phyloP scores from a whole-genome alignment of 2,113 vertebrate species.

The Percina caprodes region DNA sequence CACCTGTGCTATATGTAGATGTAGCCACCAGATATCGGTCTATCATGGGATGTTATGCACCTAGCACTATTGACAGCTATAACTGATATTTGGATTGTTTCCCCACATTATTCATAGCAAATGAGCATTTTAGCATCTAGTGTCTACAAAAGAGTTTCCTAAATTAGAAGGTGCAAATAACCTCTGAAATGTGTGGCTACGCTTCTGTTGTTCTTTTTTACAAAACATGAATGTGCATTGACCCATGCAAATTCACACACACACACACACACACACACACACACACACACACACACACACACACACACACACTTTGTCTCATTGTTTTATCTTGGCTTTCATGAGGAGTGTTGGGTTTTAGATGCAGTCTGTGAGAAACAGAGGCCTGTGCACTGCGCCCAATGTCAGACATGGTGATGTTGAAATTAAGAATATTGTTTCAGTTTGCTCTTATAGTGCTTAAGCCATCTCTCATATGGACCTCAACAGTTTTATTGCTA shows the following conservation, averaged over 20 bases:
- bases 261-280: too few species aligned
- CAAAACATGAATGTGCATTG: not conserved
- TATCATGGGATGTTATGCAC: rapidly evolving
- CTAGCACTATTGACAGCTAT: not conserved
- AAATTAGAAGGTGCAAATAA: not conserved
- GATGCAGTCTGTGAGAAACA: not conserved
- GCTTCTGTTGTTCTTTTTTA: too few species aligned
- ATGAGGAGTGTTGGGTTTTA: not conserved
- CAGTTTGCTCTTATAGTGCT: not conserved
- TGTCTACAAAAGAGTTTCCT: not conserved
- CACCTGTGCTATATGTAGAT: rapidly evolving
- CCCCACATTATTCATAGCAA: not conserved
- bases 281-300: too few species aligned
- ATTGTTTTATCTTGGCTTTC: too few species aligned
- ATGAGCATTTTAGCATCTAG: too few species aligned
- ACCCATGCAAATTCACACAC: too few species aligned
- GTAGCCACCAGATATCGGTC: not conserved
- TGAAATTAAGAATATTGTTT: not conserved
- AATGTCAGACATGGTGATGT: not conserved
- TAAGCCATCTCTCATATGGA: not conserved
- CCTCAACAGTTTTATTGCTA: not conserved
- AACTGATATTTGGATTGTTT: not conserved
- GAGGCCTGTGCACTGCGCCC: not conserved
- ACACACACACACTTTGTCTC: not conserved
- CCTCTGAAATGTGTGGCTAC: not conserved